Base-by-base conservation (phyloP, 2,113 vertebrate species). In the Gobio gobio region DNA sequence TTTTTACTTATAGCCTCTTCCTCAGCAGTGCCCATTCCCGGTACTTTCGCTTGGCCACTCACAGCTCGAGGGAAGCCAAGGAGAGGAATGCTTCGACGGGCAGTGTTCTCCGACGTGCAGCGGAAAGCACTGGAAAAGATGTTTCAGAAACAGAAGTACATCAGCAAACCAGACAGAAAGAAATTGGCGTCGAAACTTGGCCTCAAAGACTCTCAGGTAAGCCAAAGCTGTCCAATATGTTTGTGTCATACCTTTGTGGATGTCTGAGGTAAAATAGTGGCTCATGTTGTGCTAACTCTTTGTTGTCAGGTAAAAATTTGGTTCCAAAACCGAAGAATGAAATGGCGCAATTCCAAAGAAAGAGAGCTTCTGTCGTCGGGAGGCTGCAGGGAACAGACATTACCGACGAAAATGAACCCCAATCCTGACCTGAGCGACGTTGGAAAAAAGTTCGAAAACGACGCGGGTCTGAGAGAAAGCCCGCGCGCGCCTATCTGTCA, bases 241-340 rank as follows among this genome's bases (percentile, higher is more conserved):
- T 9, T 47, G 5, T 74, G 7, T 14, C n/a, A 26, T 33, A 14
- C 18, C 40, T 66, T 24, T 40, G 4, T 26, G 14, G 8, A 24
- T 10, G 20, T 72, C 63, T 83, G 47, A 77, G 51, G 26, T 58
- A n/a, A 47, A 54, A 2, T n/a, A 1, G 10, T 36, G 7, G 26
- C 54, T 83, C 14, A 61, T 22, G 10, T 56, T 24, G 56, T 16
- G 77, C 51, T 43, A 68, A 83, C 22, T 86, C 5, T 78, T 14
- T 22, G 49, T 16, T 5, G 13, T 2, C 45, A 99, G 98, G 98
- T 99, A 83, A 99, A 99, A 93, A 99, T 99, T 91, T 99, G 98
- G 98, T 99, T 99, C 91, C 98, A 99, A 89, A 99, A 99, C 92
- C 94, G 98, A 76, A 95, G 98, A 87, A 99, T 99, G 98, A 99